Conservation (phyloP, 2,888 invertebrate genomes). For the Rhingia rostrata region DNA sequence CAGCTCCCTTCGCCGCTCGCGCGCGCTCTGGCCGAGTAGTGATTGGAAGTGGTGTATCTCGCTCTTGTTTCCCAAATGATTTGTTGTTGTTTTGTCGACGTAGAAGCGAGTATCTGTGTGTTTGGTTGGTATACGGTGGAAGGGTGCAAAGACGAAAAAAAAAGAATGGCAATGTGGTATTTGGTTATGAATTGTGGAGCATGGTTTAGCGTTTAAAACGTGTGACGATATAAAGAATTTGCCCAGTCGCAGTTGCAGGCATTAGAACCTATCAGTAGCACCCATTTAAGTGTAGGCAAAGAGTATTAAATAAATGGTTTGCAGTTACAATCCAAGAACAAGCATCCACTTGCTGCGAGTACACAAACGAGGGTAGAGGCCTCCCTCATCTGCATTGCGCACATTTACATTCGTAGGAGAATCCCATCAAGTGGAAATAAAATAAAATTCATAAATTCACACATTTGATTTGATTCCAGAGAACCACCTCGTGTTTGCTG, state of each 20-base stretch:
- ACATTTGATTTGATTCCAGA: conserved; percentile 54
- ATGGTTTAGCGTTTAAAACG: conserved; percentile 27
- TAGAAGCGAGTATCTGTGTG: conserved; percentile 18
- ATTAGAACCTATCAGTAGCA: too few species aligned
- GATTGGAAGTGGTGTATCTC: conserved; percentile 24
- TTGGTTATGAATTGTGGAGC: conserved; percentile 49
- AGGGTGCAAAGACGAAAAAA: conserved; percentile 46
- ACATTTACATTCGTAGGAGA: conserved; percentile 61
- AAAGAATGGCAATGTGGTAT: neutral
- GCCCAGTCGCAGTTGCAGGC: neutral
- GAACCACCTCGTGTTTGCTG: conserved; percentile 36
- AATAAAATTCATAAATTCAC: conserved; percentile 52
- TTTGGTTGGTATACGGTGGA: conserved; percentile 16
- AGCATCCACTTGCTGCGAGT: conserved; percentile 19
- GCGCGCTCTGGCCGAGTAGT: neutral
- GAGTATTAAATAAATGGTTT: conserved; percentile 37
- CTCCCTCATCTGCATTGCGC: conserved; percentile 72
- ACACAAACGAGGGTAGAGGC: conserved; percentile 9
- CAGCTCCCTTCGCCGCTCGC: conserved; percentile 6
- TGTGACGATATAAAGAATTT: conserved; percentile 11
- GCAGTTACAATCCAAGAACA: conserved; percentile 30
- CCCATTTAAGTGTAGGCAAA: conserved; percentile 20
- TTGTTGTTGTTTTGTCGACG: conserved; percentile 46
- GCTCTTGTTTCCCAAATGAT: conserved; percentile 44
- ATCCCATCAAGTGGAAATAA: conserved; percentile 31